phyloP scores from a whole-genome alignment of 1,140 invertebrate species.

The fruit fly (Drosophila melanogaster) region Release_6_plus_ISO1_MT NT_033779.5:16683501-16684000 shows the following conservation, averaged over 20 bases:
- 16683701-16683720: constrained; percentile 22
- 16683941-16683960: constrained; percentile 47
- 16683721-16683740: constrained; percentile 43
- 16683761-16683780: constrained; percentile 55
- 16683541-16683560: too few relatives aligned
- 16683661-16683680: constrained; percentile 10
- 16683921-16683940: constrained; percentile 24
- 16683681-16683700: constrained; percentile 26
- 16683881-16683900: constrained; percentile 41
- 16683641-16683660: constrained; percentile 25
- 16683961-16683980: constrained; percentile 15
- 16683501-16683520: too few relatives aligned
- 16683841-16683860: constrained; percentile 39
- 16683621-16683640: constrained; percentile 10
- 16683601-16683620: background rate
- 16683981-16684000: constrained; percentile 48
- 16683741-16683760: constrained; percentile 35
- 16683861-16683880: constrained; percentile 44
- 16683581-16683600: too few relatives aligned
- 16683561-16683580: too few relatives aligned
- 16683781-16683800: constrained; percentile 47
- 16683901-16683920: constrained; percentile 42
- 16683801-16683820: constrained; percentile 21
- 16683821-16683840: constrained; percentile 17
- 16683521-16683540: too few relatives aligned